phyloP scores from a whole-genome alignment of 2,113 vertebrate genomes.

The Hippocampus zosterae region DNA sequence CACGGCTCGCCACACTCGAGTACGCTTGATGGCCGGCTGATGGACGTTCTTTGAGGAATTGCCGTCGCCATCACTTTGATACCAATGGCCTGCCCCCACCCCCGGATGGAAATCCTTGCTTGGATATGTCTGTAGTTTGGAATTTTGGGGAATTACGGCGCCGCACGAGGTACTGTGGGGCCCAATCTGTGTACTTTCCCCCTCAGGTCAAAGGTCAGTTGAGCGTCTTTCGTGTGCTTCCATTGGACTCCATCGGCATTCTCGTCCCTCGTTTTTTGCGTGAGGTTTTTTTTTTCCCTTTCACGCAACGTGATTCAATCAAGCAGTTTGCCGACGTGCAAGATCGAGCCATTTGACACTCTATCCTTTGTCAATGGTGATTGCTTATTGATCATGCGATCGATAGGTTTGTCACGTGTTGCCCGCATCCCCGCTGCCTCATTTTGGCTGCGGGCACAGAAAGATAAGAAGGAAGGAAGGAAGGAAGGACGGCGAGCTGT shows the following conservation, averaged over 20 bases:
- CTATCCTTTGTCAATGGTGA: neutral
- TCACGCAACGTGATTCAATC: neutral
- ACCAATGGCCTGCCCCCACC: no score
- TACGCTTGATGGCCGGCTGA: slow-evolving; percentile 15
- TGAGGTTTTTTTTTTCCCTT: no score
- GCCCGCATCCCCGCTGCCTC: neutral
- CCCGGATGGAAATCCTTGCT: no score
- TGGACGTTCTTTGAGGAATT: slow-evolving; percentile 9
- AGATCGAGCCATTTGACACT: neutral
- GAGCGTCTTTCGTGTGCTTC: no score
- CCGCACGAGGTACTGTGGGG: no score
- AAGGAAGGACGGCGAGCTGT: slow-evolving; percentile 4
- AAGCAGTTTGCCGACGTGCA: neutral
- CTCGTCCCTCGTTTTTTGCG: no score
- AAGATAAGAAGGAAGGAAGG: neutral
- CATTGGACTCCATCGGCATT: no score
- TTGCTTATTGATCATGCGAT: slow-evolving; percentile 9
- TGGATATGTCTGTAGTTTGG: no score
- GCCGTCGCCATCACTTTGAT: no score
- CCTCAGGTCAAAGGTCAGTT: no score
- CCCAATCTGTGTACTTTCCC: no score
- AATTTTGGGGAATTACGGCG: no score
- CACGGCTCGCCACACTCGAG: slow-evolving; percentile 18
- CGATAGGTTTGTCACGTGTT: neutral
- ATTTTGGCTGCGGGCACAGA: neutral